A percentile compares a stretch with the other conserved stretches of the same genome.
phyloP scores from a whole-genome alignment of 1,140 invertebrate species.

The Drosophila lowei region DNA sequence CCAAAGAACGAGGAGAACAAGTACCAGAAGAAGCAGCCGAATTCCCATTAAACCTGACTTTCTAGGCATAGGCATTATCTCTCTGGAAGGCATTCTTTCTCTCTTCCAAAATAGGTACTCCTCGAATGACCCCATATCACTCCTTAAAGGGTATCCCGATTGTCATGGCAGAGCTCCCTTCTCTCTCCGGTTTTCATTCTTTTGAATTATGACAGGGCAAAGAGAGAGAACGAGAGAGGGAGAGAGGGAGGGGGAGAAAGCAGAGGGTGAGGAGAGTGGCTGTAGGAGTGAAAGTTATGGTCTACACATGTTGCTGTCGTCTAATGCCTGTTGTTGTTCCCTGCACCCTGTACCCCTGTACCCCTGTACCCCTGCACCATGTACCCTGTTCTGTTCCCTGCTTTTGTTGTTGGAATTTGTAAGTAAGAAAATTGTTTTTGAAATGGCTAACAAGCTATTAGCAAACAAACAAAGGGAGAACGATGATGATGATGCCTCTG shows the following conservation, averaged over 20 bases:
- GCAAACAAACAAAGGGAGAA: conserved; percentile 71
- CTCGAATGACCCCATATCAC: too few relatives aligned
- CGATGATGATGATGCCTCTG: conserved; percentile 35
- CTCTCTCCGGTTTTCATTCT: conserved; percentile 17
- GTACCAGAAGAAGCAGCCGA: too few relatives aligned
- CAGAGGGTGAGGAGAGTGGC: background rate
- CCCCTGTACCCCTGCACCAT: conserved; percentile 4
- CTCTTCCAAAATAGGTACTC: too few relatives aligned
- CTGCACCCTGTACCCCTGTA: background rate
- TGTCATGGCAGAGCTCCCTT: conserved; percentile 2
- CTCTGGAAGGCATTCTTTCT: too few relatives aligned
- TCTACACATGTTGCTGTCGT: conserved; percentile 69
- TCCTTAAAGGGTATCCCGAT: background rate
- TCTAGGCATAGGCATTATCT: too few relatives aligned
- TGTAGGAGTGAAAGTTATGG: conserved; percentile 45
- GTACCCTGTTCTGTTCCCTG: background rate
- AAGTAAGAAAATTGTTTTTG: conserved; percentile 75
- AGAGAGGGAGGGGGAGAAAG: background rate
- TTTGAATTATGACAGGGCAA: conserved; percentile 63
- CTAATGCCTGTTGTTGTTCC: conserved; percentile 44
- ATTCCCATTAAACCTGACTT: too few relatives aligned
- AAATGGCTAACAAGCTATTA: conserved; percentile 81
- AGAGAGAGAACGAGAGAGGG: conserved; percentile 19
- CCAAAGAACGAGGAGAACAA: too few relatives aligned
- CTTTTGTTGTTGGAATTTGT: conserved; percentile 45